These are phyloP conservation scores for Pilophorus perplexus DNA, from an alignment of 2,888 invertebrate genomes.

Conservation along the genomic window DNA sequence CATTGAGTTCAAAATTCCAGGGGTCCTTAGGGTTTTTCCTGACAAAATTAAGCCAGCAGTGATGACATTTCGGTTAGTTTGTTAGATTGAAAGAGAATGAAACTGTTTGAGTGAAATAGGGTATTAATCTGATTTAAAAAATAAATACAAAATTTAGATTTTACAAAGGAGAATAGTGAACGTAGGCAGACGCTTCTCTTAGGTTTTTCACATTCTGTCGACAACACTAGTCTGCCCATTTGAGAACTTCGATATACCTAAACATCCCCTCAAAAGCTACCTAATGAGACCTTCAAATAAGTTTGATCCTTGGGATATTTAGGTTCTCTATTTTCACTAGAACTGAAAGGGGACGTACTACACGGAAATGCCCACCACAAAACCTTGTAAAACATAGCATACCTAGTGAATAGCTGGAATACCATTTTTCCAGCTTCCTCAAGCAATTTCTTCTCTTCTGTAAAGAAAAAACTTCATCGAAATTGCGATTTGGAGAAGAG, in stretches of 20 bases:
- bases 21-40: slow-evolving; percentile 22
- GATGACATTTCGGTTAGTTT: not conserved
- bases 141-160: not conserved
- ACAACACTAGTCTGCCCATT: too few species aligned
- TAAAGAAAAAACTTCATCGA: too few species aligned
- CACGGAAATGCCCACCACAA: too few species aligned
- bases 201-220: too few species aligned
- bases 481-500: too few species aligned
- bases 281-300: too few species aligned
- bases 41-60: too few species aligned
- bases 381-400: not conserved
- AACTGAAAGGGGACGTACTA: too few species aligned
- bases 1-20: slow-evolving; percentile 15
- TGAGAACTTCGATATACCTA: too few species aligned
- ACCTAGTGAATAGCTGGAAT: slow-evolving; percentile 32
- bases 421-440: slow-evolving; percentile 26
- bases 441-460: slow-evolving; percentile 17
- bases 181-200: not conserved
- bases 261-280: too few species aligned
- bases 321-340: too few species aligned
- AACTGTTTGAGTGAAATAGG: not conserved
- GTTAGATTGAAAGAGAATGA: not conserved
- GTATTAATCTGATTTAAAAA: not conserved
- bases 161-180: not conserved
- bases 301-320: too few species aligned